Percentiles rank a stretch among this genome's conserved stretches.
These are phyloP conservation scores for Campylomormyrus numenius DNA, from an alignment of 2,113 vertebrate genomes.

Conservation along the genomic window DNA sequence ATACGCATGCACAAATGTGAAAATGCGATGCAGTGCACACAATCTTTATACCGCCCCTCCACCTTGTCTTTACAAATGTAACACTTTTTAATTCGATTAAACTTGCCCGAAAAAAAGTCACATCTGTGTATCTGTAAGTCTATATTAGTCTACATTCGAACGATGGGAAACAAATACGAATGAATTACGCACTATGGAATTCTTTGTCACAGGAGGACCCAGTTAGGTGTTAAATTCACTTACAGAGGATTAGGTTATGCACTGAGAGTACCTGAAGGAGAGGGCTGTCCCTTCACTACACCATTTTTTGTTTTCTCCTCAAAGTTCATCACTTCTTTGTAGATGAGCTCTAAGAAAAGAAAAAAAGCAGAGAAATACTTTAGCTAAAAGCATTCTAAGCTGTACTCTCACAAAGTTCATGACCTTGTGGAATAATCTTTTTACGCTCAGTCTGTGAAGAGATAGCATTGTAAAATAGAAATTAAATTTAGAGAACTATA, in stretches of 20 bases:
- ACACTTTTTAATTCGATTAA: background rate
- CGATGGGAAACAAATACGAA: constrained; percentile 49
- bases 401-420: background rate
- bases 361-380: too few species aligned
- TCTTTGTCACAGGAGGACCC: constrained; percentile 52
- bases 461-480: background rate
- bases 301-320: constrained; percentile 99
- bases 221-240: constrained; percentile 64
- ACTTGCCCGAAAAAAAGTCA: background rate
- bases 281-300: constrained; percentile 98
- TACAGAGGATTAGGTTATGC: constrained; percentile 74
- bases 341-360: constrained; percentile 86
- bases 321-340: constrained; percentile 99
- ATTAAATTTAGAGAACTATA: background rate
- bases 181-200: constrained; percentile 54
- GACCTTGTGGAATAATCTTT: background rate
- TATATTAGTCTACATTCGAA: background rate
- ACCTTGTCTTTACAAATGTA: background rate
- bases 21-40: constrained; percentile 10
- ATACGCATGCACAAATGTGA: constrained; percentile 29
- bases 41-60: background rate
- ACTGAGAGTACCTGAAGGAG: constrained; percentile 99
- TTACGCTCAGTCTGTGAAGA: background rate
- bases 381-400: background rate
- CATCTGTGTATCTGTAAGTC: background rate